Conservation (phyloP, 2,113 vertebrate species). For the Pygoscelis antarcticus region DNA sequence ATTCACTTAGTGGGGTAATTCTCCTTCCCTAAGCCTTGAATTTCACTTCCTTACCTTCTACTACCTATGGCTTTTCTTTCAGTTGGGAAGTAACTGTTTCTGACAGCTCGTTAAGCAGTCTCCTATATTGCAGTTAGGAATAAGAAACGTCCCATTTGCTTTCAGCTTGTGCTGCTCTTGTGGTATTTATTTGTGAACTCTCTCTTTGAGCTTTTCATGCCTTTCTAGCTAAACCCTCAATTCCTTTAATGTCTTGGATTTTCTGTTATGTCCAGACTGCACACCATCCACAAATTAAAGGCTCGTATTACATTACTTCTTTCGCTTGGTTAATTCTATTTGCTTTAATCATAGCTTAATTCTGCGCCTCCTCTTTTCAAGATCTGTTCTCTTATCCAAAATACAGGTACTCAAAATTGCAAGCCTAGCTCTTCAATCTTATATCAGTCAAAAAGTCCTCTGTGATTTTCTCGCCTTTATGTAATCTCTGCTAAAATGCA, state of each 20-base stretch:
- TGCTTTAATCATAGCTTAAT: conserved; percentile 33
- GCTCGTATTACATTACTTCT: not conserved
- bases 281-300: not conserved
- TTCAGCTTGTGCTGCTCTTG: not conserved
- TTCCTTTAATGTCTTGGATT: conserved; percentile 26
- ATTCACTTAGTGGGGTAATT: not conserved
- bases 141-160: conserved; percentile 27
- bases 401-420: not conserved
- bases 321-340: conserved; percentile 2
- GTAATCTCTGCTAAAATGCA: not conserved
- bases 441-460: not conserved
- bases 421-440: not conserved
- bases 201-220: not conserved
- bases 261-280: not conserved
- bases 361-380: not conserved
- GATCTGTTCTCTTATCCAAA: not conserved
- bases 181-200: conserved; percentile 1
- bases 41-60: not conserved
- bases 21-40: not conserved
- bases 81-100: not conserved
- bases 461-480: not conserved
- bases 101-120: conserved; percentile 29
- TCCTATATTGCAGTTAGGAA: not conserved
- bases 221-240: not conserved
- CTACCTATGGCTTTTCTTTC: not conserved